Conservation (phyloP, 2,113 vertebrate genomes). For the Callionymus lyra region DNA sequence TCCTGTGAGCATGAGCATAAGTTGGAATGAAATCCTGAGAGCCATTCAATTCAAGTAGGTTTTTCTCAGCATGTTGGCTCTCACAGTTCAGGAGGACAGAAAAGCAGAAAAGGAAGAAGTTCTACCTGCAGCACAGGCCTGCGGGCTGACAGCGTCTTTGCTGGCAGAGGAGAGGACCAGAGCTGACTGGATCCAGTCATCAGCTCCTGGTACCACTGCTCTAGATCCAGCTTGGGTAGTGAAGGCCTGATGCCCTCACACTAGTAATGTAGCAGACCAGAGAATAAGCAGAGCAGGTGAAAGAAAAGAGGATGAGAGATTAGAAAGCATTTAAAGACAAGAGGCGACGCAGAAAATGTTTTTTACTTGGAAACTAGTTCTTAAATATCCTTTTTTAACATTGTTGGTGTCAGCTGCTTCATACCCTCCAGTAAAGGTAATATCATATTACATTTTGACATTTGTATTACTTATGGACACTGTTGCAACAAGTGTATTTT, state of each 20-base stretch:
- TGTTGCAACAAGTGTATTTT: constrained; percentile 38
- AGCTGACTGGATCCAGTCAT: constrained; percentile 64
- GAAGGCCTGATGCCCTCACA: constrained; percentile 51
- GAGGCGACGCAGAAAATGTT: constrained; percentile 7
- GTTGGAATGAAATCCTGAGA: too few species aligned
- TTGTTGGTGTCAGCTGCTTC: constrained; percentile 10
- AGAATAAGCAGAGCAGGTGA: constrained; percentile 15
- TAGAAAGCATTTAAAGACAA: constrained; percentile 43
- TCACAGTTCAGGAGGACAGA: constrained; percentile 1
- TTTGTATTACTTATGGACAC: constrained; percentile 9
- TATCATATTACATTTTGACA: constrained; percentile 14
- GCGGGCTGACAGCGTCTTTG: constrained; percentile 50
- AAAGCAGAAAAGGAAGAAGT: constrained; percentile 15
- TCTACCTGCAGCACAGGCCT: constrained; percentile 61
- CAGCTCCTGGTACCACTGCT: constrained; percentile 75
- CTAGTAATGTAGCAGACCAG: constrained; percentile 53
- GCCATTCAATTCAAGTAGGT: too few species aligned
- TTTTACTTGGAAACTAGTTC: constrained; percentile 13
- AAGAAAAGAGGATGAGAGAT: constrained; percentile 11
- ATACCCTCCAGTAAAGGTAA: constrained; percentile 14
- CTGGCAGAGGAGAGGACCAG: constrained; percentile 58
- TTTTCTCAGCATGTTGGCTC: too few species aligned
- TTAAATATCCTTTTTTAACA: constrained; percentile 17
- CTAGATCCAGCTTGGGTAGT: constrained; percentile 69
- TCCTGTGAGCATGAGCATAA: too few species aligned